Conservation (phyloP, 2,888 invertebrate species). For the Lordiphosa fenestrarum region DNA sequence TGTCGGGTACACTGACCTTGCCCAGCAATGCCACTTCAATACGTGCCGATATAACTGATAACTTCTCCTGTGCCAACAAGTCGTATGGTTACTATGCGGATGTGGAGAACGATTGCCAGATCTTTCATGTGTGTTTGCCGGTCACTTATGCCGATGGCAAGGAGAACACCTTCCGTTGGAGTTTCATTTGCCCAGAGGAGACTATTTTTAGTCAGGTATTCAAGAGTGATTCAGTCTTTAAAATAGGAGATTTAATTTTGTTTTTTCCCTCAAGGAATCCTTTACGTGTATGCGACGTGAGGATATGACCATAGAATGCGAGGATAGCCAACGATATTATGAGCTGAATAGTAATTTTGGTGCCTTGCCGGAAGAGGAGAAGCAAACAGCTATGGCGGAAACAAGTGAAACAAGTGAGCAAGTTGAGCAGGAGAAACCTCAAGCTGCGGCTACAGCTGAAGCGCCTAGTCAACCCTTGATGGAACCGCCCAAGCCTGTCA, state of each 20-base stretch:
- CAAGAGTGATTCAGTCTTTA: neutral
- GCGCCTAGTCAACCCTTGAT: constrained; percentile 17
- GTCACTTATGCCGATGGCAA: constrained; percentile 86
- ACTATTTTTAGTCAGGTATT: constrained; percentile 91
- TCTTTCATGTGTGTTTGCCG: constrained; percentile 91
- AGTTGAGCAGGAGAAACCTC: constrained; percentile 9
- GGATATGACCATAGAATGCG: constrained; percentile 87
- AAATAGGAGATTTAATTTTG: neutral
- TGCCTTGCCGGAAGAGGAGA: constrained; percentile 56
- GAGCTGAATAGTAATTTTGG: constrained; percentile 88
- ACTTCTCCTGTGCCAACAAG: constrained; percentile 88
- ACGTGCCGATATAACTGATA: constrained; percentile 88
- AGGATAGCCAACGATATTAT: constrained; percentile 88
- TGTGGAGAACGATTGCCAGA: constrained; percentile 91
- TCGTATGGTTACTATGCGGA: constrained; percentile 93
- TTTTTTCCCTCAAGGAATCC: constrained; percentile 83
- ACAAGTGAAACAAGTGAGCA: constrained; percentile 20
- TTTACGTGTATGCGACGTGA: constrained; percentile 88
- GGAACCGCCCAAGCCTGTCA: constrained; percentile 56
- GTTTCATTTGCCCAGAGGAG: constrained; percentile 91
- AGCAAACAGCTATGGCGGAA: constrained; percentile 11
- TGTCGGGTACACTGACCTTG: constrained; percentile 82
- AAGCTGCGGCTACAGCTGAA: constrained; percentile 12
- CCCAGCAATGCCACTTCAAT: constrained; percentile 91
- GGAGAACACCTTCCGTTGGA: constrained; percentile 88